phyloP scores from a whole-genome alignment of 2,888 invertebrate genomes.

The Seira sanloemensis region DNA sequence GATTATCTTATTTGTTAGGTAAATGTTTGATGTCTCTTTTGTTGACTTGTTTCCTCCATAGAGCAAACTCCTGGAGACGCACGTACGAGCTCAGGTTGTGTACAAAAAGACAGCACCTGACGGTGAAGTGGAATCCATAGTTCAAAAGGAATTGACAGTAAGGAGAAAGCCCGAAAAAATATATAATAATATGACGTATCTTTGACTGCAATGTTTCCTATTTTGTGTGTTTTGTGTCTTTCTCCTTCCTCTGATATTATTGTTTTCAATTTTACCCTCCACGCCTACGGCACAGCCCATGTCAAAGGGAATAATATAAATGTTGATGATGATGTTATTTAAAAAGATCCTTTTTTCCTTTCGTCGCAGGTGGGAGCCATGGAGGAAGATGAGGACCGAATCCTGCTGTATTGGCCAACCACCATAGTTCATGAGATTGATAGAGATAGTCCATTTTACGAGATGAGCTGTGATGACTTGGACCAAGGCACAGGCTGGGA shows the following conservation, averaged over 20 bases:
- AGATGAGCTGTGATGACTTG: slow-evolving; percentile 91
- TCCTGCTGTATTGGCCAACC: slow-evolving; percentile 98
- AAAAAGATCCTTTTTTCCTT: too few relatives aligned
- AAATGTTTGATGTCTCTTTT: slow-evolving; percentile 85
- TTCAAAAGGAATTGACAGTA: slow-evolving; percentile 80
- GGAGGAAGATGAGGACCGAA: slow-evolving; percentile 74
- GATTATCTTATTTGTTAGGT: too few relatives aligned
- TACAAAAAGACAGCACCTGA: slow-evolving; percentile 88
- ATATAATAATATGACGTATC: slow-evolving; percentile 77
- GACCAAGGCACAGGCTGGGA: slow-evolving; percentile 80
- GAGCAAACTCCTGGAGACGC: slow-evolving; percentile 68
- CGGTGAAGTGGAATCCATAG: slow-evolving; percentile 85
- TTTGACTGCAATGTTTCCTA: too few relatives aligned
- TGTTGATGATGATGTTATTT: too few relatives aligned
- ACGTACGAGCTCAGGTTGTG: slow-evolving; percentile 85
- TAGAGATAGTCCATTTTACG: slow-evolving; percentile 88
- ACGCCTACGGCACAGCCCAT: too few relatives aligned
- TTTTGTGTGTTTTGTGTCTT: too few relatives aligned
- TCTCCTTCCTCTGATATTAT: background rate
- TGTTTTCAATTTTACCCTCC: background rate
- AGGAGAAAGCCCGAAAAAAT: slow-evolving; percentile 92
- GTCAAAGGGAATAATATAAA: too few relatives aligned
- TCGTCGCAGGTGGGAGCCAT: slow-evolving; percentile 60
- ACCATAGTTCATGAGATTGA: slow-evolving; percentile 94
- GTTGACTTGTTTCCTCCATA: slow-evolving; percentile 94